phyloP scores from a whole-genome alignment of 2,888 invertebrate genomes.

The Agrenia bidenticulata region DNA sequence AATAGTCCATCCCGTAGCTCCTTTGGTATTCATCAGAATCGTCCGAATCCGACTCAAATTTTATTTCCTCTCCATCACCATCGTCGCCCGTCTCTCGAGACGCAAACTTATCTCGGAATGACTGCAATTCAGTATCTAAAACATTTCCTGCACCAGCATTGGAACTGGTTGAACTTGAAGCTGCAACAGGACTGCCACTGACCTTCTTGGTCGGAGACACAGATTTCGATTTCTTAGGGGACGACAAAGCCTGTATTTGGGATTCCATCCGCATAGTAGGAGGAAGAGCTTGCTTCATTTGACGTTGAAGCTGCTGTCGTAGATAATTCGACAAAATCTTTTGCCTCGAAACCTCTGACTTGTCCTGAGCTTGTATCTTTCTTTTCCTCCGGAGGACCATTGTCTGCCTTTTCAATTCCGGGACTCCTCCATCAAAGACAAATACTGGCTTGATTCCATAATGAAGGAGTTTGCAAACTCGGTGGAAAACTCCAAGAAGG shows the following conservation, averaged over 20 bases:
- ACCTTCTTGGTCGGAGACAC: constrained; percentile 27
- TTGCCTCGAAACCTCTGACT: constrained; percentile 72
- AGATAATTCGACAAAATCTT: constrained; percentile 66
- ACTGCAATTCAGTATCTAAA: constrained; percentile 42
- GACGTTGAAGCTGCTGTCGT: constrained; percentile 45
- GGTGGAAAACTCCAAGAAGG: constrained; percentile 85
- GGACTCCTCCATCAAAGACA: constrained; percentile 97
- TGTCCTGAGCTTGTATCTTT: constrained; percentile 69
- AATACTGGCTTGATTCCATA: constrained; percentile 95
- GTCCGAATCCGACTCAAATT: constrained; percentile 55
- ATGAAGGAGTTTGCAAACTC: constrained; percentile 92
- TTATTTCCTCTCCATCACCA: constrained; percentile 17
- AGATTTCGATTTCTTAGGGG: constrained; percentile 15
- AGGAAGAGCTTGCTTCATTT: constrained; percentile 36
- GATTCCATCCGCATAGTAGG: constrained; percentile 32
- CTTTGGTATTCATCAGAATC: constrained; percentile 57
- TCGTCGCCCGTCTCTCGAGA: constrained; percentile 27
- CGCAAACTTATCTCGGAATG: constrained; percentile 38
- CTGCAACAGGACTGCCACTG: neutral
- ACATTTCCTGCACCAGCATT: constrained; percentile 10
- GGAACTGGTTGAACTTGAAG: too few relatives aligned
- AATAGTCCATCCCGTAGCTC: constrained; percentile 54
- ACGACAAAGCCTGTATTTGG: neutral
- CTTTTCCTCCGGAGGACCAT: constrained; percentile 75
- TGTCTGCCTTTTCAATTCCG: constrained; percentile 86